Evolutionary conservation across 2,888 invertebrate genomes (phyloP).

Genomic region (Morpho helenor): DNA sequence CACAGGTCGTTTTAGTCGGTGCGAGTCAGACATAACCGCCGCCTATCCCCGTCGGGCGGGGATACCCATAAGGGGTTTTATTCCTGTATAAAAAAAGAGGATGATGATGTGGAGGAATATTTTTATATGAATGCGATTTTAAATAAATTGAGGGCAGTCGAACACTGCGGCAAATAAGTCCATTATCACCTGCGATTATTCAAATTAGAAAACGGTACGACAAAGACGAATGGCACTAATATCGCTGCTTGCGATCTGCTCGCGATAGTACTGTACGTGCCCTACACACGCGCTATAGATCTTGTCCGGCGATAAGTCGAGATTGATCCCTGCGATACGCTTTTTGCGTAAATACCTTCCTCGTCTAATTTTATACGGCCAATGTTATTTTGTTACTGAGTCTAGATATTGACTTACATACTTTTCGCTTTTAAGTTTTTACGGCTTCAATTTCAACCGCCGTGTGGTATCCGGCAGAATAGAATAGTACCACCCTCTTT

Average conservation of each 20-base stretch:
- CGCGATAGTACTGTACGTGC: slow-evolving; percentile 65
- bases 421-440: no score
- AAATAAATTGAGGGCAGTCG: slow-evolving; percentile 1
- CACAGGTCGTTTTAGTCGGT: no score
- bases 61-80: no score
- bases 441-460: no score
- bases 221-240: slow-evolving; percentile 78
- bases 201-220: slow-evolving; percentile 76
- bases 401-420: no score
- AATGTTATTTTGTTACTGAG: slow-evolving; percentile 41
- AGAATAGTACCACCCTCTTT: no score
- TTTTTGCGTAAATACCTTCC: slow-evolving; percentile 73
- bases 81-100: no score
- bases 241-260: slow-evolving; percentile 66
- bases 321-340: slow-evolving; percentile 73
- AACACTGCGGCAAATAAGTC: slow-evolving; percentile 10
- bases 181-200: slow-evolving; percentile 77
- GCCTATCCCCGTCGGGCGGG: no score
- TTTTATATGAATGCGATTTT: background rate
- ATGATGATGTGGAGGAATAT: no score
- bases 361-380: slow-evolving; percentile 55
- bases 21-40: no score
- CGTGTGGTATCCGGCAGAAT: no score
- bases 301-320: slow-evolving; percentile 63
- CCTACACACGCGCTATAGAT: slow-evolving; percentile 73